Base-by-base conservation (phyloP, 2,113 vertebrate genomes). In the Anhinga anhinga region DNA sequence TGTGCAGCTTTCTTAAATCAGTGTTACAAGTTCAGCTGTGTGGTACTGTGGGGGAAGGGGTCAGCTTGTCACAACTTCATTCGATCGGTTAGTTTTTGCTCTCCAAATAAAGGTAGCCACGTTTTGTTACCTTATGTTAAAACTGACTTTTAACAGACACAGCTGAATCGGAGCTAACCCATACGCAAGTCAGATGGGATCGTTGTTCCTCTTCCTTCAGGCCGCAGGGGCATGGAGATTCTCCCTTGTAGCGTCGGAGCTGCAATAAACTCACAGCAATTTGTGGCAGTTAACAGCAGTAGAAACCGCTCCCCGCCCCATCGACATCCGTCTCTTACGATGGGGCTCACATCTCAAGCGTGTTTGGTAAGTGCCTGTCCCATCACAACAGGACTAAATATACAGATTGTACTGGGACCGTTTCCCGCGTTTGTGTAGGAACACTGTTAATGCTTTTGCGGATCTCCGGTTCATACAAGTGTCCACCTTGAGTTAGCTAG, bases 241-340 rank as follows among this genome's bases (percentile, higher is more conserved):
- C 17, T 82, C 6, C n/a, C n/a, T 81, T 58, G 19, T 22, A 38
- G 84, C 11, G 4, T 69, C 70, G 85, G 61, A 91, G 53, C 80
- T 81, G 80, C 80, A 40, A 19, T 58, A 89, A 88, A 61, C 36
- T 73, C 58, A 34, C 76, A 40, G 56, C 61, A 82, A 22, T 59
- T 49, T 63, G 45, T 53, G 65, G 15, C 23, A 74, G 52, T 30
- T 70, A 66, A 49, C 38, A 79, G 70, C 47, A 71, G 44, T 6
- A 66, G 53, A 69, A 69, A 23, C 5, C 2, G 5, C 22, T 15
- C 26, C 17, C 30, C 38, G 8, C n/a, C 8, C 6, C 44, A 23
- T 5, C 7, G 14, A 22, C 29, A 21, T 3, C 9, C 10, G 7
- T 38, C 42, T 65, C 12, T 52, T 25, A n/a, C 0, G 4, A 4